A percentile compares a stretch with the other conserved stretches of the same genome.
Evolutionary conservation across 2,797 vertebrate species (phyloP).

Genomic region (Syndactyla subalaris): DNA sequence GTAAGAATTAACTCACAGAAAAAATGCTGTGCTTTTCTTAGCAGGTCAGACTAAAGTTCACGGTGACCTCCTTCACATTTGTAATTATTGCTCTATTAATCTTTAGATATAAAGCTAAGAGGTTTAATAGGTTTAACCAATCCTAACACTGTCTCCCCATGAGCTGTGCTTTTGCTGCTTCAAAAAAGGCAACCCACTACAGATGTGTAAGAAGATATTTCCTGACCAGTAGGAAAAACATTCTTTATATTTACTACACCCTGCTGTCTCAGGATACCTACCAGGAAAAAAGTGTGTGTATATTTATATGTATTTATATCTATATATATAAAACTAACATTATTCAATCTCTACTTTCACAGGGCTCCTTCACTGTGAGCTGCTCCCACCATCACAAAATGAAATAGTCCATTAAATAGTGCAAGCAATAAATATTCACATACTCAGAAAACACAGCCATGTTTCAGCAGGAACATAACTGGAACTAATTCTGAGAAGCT

Average conservation of each 20-base stretch:
- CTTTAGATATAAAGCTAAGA: neutral
- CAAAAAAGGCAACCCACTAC: neutral
- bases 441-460: neutral
- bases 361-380: neutral
- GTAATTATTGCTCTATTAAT: constrained; percentile 40
- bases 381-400: neutral
- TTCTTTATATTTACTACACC: neutral
- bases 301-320: fast-evolving
- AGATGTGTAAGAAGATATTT: neutral
- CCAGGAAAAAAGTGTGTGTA: neutral
- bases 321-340: neutral
- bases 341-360: neutral
- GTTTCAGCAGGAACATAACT: neutral
- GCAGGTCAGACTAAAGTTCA: constrained; percentile 29
- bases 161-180: neutral
- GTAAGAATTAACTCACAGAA: constrained; percentile 9
- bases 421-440: neutral
- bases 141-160: neutral
- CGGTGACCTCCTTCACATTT: neutral
- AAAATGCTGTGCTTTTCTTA: neutral
- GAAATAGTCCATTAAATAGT: neutral
- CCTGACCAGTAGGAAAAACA: neutral
- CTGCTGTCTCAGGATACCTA: neutral
- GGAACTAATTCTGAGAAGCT: neutral
- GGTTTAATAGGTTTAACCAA: constrained; percentile 23